Evolutionary conservation across 2,888 invertebrate genomes (phyloP).

Genomic region (Spilosoma lubricipeda): DNA sequence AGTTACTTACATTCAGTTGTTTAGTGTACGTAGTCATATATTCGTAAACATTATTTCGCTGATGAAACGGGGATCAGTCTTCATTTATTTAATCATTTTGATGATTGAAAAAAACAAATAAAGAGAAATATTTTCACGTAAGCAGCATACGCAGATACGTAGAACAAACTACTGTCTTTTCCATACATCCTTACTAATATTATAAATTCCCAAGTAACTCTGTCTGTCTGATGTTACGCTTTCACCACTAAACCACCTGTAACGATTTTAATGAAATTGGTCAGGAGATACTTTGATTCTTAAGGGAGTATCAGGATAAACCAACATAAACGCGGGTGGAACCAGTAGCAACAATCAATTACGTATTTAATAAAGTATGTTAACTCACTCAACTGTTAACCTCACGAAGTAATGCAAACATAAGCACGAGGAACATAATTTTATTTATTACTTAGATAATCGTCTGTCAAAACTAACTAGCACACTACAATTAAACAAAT

Average conservation of each 20-base stretch:
- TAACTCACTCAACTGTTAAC: too few species aligned
- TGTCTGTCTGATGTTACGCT: too few species aligned
- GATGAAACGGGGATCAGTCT: constrained; percentile 6
- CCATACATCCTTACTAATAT: too few species aligned
- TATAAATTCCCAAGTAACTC: too few species aligned
- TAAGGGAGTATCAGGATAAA: too few species aligned
- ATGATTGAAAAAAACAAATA: background rate
- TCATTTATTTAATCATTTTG: background rate
- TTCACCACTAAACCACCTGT: too few species aligned
- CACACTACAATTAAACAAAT: background rate
- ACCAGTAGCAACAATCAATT: background rate
- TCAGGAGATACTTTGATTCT: too few species aligned
- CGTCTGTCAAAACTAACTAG: constrained; percentile 12
- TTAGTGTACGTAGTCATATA: background rate
- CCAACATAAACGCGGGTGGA: too few species aligned
- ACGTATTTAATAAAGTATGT: too few species aligned
- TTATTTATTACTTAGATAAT: constrained; percentile 17
- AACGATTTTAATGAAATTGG: too few species aligned
- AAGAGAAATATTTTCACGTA: background rate
- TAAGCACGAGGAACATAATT: constrained; percentile 21
- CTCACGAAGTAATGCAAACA: constrained; percentile 22
- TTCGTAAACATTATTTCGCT: background rate
- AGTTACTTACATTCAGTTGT: background rate
- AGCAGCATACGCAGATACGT: too few species aligned
- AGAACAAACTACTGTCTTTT: too few species aligned